phyloP scores from a whole-genome alignment of 2,797 vertebrate genomes.

The Periparus ater region DNA sequence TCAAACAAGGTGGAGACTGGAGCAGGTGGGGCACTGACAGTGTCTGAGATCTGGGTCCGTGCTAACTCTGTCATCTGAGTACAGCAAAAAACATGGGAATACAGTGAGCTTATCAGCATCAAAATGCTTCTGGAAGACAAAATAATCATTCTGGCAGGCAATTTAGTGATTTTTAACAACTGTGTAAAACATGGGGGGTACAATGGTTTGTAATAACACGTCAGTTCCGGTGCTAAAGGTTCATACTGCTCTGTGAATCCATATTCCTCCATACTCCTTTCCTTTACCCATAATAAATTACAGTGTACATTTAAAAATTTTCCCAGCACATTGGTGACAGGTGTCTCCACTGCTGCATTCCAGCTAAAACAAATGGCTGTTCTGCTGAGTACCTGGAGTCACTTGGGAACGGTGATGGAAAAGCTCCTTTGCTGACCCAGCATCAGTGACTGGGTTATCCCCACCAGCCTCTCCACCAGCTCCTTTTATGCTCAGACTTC shows the following conservation, averaged over 20 bases:
- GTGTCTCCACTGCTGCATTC: neutral
- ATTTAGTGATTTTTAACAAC: neutral
- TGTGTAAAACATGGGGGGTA: fast-evolving
- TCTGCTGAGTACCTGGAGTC: neutral
- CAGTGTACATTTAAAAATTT: neutral
- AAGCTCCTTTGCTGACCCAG: neutral
- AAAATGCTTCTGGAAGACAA: neutral
- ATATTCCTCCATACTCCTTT: neutral
- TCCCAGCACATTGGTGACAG: neutral
- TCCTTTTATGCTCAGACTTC: neutral
- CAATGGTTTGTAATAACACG: neutral
- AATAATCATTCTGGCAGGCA: neutral
- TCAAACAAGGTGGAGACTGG: constrained; percentile 70
- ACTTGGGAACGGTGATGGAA: fast-evolving
- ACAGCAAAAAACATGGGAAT: neutral
- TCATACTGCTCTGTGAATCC: neutral
- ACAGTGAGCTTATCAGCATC: neutral
- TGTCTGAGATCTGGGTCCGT: constrained; percentile 77
- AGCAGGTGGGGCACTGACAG: constrained; percentile 67
- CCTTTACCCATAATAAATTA: neutral
- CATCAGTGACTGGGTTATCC: neutral
- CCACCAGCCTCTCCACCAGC: neutral
- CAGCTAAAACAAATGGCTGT: neutral
- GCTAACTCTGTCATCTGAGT: constrained; percentile 88
- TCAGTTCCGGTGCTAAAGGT: neutral